Evolutionary conservation across 2,888 invertebrate genomes (phyloP), one percentile per base, ranked within the genome.

Genomic region (Eupithecia exiguata): DNA sequence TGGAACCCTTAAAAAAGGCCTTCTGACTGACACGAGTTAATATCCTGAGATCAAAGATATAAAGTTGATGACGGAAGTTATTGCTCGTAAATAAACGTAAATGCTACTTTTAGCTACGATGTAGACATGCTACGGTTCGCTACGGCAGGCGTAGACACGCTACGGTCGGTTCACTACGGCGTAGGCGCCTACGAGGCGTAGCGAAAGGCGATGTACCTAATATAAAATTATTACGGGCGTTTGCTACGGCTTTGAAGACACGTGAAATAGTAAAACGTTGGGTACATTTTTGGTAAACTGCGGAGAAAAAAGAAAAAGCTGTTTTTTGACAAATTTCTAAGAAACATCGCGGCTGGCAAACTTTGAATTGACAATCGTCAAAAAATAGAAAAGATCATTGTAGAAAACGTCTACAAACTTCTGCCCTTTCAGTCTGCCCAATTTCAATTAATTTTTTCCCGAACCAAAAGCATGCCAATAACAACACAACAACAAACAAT

Each of bases 61-160:
- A 25, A 58, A 58, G 58, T 5, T 25, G 25, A 58, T 58, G n/a
- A n/a, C n/a, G 25, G 25, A 58, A 25, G 58, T 58, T 58, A 58
- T 58, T 25, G 25, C 21, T 25, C 58, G 25, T 53, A 53, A 53
- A 53, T 10, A 21, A 21, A 53, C 21, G 10, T 21, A 21, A 53
- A 21, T 53, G 58, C 14, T 58, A 58, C 21, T 25, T 12, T 25
- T 58, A 25, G 5, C 12, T 62, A 62, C 62, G 62, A n/a, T n/a
- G 53, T 72, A 61, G 67, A 36, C 10, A 18, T 46, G n/a, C 68
- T 71, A 68, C 68, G 61, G 6, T 53, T 16, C 12, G 25, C 10
- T 61, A 61, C 61, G 25, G 5, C n/a, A n/a, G n/a, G n/a, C 25
- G 25, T 9, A 61, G 67, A 36, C 5, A 12, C 36, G n/a, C 68